Conservation (phyloP, 2,797 vertebrate species). For the Phoeniculus purpureus region DNA sequence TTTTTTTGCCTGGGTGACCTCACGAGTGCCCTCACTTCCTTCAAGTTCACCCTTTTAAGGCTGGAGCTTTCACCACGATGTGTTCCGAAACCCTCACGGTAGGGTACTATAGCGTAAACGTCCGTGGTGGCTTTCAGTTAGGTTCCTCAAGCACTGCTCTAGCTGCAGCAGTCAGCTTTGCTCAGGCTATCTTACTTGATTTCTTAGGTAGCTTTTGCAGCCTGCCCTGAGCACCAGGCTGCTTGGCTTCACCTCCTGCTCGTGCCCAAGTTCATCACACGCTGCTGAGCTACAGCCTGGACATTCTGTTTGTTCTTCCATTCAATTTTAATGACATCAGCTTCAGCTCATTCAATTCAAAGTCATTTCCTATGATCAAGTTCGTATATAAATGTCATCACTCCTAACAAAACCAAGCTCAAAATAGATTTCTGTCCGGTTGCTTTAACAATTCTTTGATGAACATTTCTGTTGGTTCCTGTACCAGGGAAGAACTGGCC, state of each 20-base stretch:
- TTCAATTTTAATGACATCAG: constrained; percentile 24
- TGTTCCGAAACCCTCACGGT: neutral
- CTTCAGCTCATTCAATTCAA: neutral
- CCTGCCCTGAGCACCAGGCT: neutral
- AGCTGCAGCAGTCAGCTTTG: neutral
- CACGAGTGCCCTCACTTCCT: neutral
- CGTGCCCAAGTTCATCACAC: neutral
- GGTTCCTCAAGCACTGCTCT: neutral
- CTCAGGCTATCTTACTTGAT: neutral
- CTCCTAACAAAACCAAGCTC: neutral
- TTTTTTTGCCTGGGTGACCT: neutral
- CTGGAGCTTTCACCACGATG: neutral
- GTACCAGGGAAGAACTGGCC: neutral
- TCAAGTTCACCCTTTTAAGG: neutral
- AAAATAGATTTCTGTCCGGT: neutral
- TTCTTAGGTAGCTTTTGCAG: neutral
- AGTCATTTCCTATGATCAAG: neutral
- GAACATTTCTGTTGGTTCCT: constrained; percentile 1
- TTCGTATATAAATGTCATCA: neutral
- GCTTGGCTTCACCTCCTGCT: neutral
- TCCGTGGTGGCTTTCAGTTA: neutral
- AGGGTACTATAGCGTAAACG: neutral
- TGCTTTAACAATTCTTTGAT: constrained; percentile 2
- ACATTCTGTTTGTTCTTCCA: constrained; percentile 18
- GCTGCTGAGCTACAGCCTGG: neutral